Conservation (phyloP, 2,113 vertebrate genomes). For the Pituophis catenifer region DNA sequence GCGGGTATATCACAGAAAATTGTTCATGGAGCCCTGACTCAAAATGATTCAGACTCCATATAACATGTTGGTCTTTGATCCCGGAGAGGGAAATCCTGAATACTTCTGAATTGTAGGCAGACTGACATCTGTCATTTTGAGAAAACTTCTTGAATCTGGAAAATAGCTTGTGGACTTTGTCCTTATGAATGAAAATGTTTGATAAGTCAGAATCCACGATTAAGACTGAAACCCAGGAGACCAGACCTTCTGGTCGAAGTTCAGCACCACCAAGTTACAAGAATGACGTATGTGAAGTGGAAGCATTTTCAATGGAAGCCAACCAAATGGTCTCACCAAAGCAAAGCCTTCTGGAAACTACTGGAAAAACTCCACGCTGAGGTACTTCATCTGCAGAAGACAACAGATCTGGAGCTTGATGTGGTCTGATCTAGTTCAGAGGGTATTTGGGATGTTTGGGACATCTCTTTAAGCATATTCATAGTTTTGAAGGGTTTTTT, state of each 20-base stretch:
- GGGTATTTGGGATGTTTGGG: neutral
- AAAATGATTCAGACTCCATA: neutral
- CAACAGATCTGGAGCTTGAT: neutral
- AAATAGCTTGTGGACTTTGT: neutral
- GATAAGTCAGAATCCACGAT: neutral
- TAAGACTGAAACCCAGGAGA: neutral
- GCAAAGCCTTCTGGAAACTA: neutral
- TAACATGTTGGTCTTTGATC: neutral
- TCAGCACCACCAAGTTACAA: neutral
- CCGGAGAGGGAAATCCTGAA: neutral
- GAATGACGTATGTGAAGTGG: neutral
- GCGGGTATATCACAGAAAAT: too few species aligned
- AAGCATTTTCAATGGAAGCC: neutral
- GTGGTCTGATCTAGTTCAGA: neutral
- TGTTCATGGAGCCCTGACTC: neutral
- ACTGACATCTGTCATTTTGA: neutral
- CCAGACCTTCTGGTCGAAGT: neutral
- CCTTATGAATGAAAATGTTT: neutral
- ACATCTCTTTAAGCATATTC: neutral
- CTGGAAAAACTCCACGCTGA: neutral
- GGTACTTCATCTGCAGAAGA: neutral
- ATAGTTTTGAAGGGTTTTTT: neutral
- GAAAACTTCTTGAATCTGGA: neutral
- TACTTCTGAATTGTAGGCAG: neutral
- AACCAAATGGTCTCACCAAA: neutral